Base-by-base conservation (phyloP, 2,888 invertebrate genomes). In the Parnassius mnemosyne region DNA sequence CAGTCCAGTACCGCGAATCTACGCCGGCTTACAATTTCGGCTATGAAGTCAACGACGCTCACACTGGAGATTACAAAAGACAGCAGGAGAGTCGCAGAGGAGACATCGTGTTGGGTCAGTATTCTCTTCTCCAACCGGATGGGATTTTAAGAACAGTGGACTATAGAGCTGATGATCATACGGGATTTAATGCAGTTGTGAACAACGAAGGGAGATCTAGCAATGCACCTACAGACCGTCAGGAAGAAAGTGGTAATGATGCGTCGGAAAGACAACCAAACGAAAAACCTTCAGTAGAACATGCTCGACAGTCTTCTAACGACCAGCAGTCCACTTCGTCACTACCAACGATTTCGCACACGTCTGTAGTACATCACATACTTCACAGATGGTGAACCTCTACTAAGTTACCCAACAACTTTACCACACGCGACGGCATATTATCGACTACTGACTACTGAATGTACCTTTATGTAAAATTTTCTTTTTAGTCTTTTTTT, bases 101-200 rank as follows among this genome's bases (percentile, higher is more conserved):
- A 2, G 92, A 92, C 58, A 82, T 84, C 2, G 92, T 93, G 0
- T 79, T 89, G 46, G 93, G 93, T 42, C 92, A 92, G 66, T 93
- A 93, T 74, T 89, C 92, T 2, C 75, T 93, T 20, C 72, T 87
- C 1, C 93, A 93, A 67, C 89, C 93, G 61, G 93, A 93, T 77
- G 93, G 93, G 7, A 72, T 92, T 1, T 80, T 84, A 66, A 88
- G 93, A 68, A 91, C 85, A 7, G 93, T 93, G 1, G 92, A 93
- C 62, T 93, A 93, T 73, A 88, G 85, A 70, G 92, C 93, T 51
- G 92, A 93, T 71, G 89, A 92, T 42, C 75, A 86, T 42, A 84
- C 87, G 53, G 93, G 93, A 0, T 93, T 93, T 74, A 85, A 86
- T 66, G 93, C 93, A 34, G 89, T 90, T 9, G 92, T 93, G 0